Evolutionary conservation across 2,888 invertebrate species (phyloP), one percentile per base, ranked within the genome.

Genomic region (Tenthredo mesomela): DNA sequence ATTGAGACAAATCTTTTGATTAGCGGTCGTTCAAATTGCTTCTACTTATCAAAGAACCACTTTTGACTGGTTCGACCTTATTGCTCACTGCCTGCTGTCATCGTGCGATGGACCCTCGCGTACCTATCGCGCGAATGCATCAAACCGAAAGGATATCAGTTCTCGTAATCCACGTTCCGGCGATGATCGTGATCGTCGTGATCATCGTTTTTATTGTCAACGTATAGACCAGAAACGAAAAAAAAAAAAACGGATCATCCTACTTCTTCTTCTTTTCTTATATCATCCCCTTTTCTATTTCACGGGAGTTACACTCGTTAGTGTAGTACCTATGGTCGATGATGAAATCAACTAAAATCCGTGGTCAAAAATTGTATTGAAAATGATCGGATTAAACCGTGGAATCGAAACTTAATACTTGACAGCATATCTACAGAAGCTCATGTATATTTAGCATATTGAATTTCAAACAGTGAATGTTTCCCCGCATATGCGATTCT

Each of bases 41-140:
- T 65, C 37, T 70, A 82, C 47, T 82, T 50, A 82, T 82, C 82
- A 65, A 70, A 82, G 82, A 82, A 67, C 82, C 82, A 82, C 82
- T 82, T 82, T 82, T 47, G 82, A 67, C 82, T 67, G 82, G 82
- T 82, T 82, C 82, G 82, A 82, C 82, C 67, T 65, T 82, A 82
- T 70, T 70, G 82, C 82, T 33, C 40, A 43, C 71, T 65, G n/a
- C 43, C n/a, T 47, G 37, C 70, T 21, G 40, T 33, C 29, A 33
- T 47, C 25, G 37, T 70, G 25, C 29, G 15, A 12, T 54, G 29
- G 77, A 77, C 77, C 54, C 77, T 47, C 70, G 25, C 12, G 67
- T 67, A 29, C 7, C n/a, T 67, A 29, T 18, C n/a, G 73, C 73
- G 43, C 73, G 21, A 73, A 43, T n/a, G 43, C 40, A 73, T 43